Evolutionary conservation across 2,113 vertebrate species (phyloP).

Genomic region (Microtus pennsylvanicus): DNA sequence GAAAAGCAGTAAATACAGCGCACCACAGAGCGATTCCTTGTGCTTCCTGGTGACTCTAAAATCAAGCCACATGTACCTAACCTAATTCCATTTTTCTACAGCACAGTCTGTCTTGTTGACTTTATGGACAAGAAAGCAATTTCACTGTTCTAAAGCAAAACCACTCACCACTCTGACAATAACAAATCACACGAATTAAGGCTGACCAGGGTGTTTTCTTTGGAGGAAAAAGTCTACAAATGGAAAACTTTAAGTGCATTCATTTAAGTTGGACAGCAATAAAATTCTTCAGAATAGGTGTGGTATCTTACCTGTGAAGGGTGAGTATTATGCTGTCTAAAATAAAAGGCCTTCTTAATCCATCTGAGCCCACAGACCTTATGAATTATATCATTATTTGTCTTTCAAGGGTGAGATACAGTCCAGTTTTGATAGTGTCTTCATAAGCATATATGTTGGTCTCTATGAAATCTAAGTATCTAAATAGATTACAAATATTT

Average conservation of each 20-base stretch:
- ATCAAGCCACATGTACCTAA: slow-evolving; percentile 75
- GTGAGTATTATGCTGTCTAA: slow-evolving; percentile 66
- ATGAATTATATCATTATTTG: slow-evolving; percentile 15
- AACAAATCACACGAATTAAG: slow-evolving; percentile 78
- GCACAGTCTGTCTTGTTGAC: slow-evolving; percentile 78
- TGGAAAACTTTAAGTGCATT: slow-evolving; percentile 72
- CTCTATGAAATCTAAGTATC: slow-evolving; percentile 55
- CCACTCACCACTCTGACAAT: slow-evolving; percentile 73
- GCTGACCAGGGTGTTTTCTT: slow-evolving; percentile 57
- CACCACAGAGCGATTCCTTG: background rate
- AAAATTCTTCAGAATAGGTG: slow-evolving; percentile 69
- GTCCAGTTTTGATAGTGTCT: slow-evolving; percentile 59
- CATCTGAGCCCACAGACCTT: background rate
- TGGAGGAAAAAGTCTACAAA: slow-evolving; percentile 59
- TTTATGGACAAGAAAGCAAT: slow-evolving; percentile 80
- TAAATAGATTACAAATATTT: slow-evolving; percentile 33
- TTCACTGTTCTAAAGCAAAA: slow-evolving; percentile 77
- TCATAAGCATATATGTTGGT: slow-evolving; percentile 22
- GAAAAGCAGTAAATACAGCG: slow-evolving; percentile 64
- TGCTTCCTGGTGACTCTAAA: slow-evolving; percentile 76
- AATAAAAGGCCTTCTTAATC: slow-evolving; percentile 63
- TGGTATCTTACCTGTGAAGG: slow-evolving; percentile 53
- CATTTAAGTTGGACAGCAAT: slow-evolving; percentile 65
- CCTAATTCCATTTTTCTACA: slow-evolving; percentile 79
- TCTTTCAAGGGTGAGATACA: slow-evolving; percentile 32